Evolutionary conservation across 2,113 vertebrate genomes (phyloP), one percentile per base, ranked within the genome.

Genomic region (Nesoenas mayeri): DNA sequence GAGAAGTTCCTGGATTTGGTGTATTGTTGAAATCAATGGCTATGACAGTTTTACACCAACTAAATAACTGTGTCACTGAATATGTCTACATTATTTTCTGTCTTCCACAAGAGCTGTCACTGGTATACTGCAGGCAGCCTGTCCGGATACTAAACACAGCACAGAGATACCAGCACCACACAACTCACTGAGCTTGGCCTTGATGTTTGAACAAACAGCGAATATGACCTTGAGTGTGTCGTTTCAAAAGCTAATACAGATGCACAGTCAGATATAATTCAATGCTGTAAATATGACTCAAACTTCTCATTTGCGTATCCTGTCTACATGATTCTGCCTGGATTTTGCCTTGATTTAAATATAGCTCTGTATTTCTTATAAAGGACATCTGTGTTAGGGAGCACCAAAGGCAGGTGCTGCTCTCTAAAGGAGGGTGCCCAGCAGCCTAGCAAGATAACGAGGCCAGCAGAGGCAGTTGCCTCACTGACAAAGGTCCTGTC

Each of bases 1-100:
- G 75, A n/a, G 36, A 88, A 85, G n/a, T 69, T 93, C 67, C 53
- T 88, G 71, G 40, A 56, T 60, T 86, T 0, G 12, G 25, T 92
- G 80, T 88, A 69, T 81, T 72, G 50, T 79, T 95, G 70, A 93
- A 95, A 90, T 93, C 83, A 87, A 65, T 65, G 48, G 57, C 69
- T 79, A 17, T 81, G 90, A 81, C 85, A 89, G 73, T 89, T 94
- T 74, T 81, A 77, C 61, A 81, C 48, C 72, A 91, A 57, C 56
- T 78, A 91, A 95, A 80, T 79, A 83, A 88, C 67, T 65, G 78
- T 75, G 82, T 82, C 85, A 85, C 56, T 85, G 91, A 90, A 74
- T 85, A 70, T 28, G 67, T 86, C 82, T 91, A 66, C 58, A 60
- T 85, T 96, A 78, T 83, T 94, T 64, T 90, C 71, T 67, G 36